These are phyloP conservation scores for Tadarida brasiliensis DNA, from an alignment of 2,797 vertebrate species.

Conservation along the genomic window DNA sequence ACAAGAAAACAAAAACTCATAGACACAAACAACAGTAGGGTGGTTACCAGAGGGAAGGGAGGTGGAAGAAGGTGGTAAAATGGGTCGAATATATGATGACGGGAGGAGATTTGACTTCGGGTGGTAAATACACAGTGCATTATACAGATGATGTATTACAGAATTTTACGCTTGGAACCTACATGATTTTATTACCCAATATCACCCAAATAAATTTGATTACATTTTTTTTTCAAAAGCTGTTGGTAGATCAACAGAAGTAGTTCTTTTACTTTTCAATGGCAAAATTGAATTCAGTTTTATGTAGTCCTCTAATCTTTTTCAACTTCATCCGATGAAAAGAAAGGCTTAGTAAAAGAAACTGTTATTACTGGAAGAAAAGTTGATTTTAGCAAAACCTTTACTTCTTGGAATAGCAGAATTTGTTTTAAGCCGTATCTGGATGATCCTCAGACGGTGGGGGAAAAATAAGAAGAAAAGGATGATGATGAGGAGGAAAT, in stretches of 20 bases:
- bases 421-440: not conserved
- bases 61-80: no score
- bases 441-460: not conserved
- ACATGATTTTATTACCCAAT: not conserved
- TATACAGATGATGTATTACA: no score
- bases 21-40: not conserved
- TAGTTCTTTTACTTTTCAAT: not conserved
- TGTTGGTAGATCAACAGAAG: not conserved
- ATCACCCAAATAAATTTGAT: not conserved
- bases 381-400: constrained; percentile 17
- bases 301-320: not conserved
- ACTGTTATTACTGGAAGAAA: not conserved
- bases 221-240: not conserved
- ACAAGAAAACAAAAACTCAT: not conserved
- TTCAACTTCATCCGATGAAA: not conserved
- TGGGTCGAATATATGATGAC: not conserved
- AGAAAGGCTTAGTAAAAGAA: constrained; percentile 11
- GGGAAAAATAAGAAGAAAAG: not conserved
- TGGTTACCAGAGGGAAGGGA: not conserved
- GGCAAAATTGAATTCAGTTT: not conserved
- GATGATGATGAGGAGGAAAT: not conserved
- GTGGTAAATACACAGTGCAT: not conserved
- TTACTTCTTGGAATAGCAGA: constrained; percentile 7
- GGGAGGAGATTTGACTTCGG: not conserved
- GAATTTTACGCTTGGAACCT: not conserved